Evolutionary conservation across 53 echinoderm and acorn worm species (phyloP), one percentile per base, ranked within the genome.

Genomic region (Apostichopus leukothele): DNA sequence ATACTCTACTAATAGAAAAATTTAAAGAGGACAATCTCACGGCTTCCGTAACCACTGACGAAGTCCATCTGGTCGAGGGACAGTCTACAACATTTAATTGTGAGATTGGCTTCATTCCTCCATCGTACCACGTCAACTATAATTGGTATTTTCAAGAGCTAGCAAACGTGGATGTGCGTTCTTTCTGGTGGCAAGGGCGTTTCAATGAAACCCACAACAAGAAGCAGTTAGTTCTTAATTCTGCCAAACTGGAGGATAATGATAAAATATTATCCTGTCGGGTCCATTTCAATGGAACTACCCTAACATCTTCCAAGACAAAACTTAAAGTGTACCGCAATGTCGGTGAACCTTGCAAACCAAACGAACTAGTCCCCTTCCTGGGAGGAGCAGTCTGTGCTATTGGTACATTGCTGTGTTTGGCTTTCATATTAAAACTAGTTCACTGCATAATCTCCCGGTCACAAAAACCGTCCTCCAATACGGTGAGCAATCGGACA

Each of bases 61-160:
- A 76, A 13, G 52, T 76, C 26, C 50, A 52, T 27, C 77, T 76
- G 12, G 39, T 13, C 13, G 50, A 26, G 5, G 77, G 77, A 52
- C 50, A 76, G 39, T 76, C 77, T 26, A 10, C 52, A 7, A 76
- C 77, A 6, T 52, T 76, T 21, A 76, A 22, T 27, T 76, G 77
- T 16, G 77, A 76, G 12, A 25, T 27, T 26, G 77, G 77, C 13
- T 76, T 76, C 26, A 76, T 12, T 51, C 77, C 77, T 39, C 77
- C 25, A 51, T 26, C 10, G 16, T 11, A 76, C 25, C 50, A 39
- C 1, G 77, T 39, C 7, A 52, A 51, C 9, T 51, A 51, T 21
- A 39, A 16, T 25, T 76, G 77, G 77, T 52, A 25, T 39, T 71
- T 71, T 19, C 77, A 76, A 13, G 77, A 21, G 7, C 12, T 51